Conservation (phyloP, 2,113 vertebrate species). For the Pyrgilauda ruficollis region DNA sequence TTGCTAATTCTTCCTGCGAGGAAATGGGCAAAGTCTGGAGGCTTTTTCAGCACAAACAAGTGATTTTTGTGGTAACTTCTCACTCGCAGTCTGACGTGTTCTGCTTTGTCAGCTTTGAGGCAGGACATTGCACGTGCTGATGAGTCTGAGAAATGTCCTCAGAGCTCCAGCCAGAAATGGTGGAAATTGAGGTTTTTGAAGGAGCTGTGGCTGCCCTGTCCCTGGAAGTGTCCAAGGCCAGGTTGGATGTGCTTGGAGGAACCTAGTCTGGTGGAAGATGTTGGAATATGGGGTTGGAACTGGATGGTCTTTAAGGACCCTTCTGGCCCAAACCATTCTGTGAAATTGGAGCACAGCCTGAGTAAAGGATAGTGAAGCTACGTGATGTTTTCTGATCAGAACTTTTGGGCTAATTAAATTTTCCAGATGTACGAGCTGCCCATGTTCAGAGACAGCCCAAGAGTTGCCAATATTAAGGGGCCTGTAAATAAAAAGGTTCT, state of each 20-base stretch:
- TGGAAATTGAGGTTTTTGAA: not conserved
- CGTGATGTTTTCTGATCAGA: not conserved
- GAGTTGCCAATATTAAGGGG: not conserved
- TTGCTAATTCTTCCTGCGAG: not conserved
- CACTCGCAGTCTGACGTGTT: not conserved
- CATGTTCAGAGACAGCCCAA: not conserved
- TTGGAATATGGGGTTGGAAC: not conserved
- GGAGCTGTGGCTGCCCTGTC: not conserved
- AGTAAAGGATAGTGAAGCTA: not conserved
- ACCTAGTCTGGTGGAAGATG: not conserved
- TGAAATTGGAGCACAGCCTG: not conserved
- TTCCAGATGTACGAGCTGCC: not conserved
- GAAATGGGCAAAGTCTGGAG: not conserved
- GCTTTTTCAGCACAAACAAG: not conserved
- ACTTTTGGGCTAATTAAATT: not conserved
- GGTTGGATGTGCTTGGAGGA: not conserved
- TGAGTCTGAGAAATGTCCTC: not conserved
- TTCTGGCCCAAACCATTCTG: not conserved
- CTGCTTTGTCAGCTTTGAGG: not conserved
- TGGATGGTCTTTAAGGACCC: not conserved
- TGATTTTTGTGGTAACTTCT: not conserved
- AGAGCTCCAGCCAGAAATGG: not conserved
- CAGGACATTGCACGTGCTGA: not conserved
- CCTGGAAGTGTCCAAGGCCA: not conserved
- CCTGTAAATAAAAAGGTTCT: not conserved